These are phyloP conservation scores for Rhabditoides inermis DNA, from an alignment of 2,888 invertebrate species.

Conservation along the genomic window DNA sequence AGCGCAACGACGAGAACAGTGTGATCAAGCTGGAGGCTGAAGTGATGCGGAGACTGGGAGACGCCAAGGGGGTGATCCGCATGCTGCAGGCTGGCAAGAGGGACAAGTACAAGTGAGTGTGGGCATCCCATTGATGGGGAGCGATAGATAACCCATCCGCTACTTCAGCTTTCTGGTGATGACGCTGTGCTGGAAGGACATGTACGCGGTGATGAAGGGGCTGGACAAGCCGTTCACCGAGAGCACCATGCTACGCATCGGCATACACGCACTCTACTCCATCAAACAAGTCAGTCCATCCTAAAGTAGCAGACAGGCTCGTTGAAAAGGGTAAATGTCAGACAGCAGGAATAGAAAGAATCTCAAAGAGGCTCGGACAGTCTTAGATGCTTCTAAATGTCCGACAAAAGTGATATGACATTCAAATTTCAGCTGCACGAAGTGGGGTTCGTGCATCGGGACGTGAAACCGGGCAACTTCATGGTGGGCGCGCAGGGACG, in stretches of 20 bases:
- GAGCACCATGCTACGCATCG: conserved; percentile 23
- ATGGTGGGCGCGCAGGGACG: conserved; percentile 22
- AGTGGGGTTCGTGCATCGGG: conserved; percentile 28
- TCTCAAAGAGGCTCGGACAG: too few relatives aligned
- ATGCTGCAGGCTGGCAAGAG: conserved; percentile 22
- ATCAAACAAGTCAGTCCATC: too few relatives aligned
- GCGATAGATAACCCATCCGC: neutral
- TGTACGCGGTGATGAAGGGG: conserved; percentile 23
- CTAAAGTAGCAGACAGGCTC: too few relatives aligned
- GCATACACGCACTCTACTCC: conserved; percentile 23
- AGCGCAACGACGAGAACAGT: conserved; percentile 26
- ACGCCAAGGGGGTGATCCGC: conserved; percentile 9
- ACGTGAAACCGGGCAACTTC: conserved; percentile 38
- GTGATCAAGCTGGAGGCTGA: conserved; percentile 27
- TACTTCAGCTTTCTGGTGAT: conserved; percentile 29
- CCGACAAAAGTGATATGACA: neutral
- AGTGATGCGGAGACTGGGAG: conserved; percentile 15
- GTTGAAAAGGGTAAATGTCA: too few relatives aligned
- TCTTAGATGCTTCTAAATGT: neutral
- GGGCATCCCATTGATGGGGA: neutral
- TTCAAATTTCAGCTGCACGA: conserved; percentile 21
- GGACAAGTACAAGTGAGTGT: conserved; percentile 19
- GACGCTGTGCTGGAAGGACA: conserved; percentile 24
- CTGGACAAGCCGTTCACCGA: conserved; percentile 19
- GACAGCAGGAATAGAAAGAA: too few relatives aligned